Conservation (phyloP, 1,140 invertebrate species). For the Cheumatopsyche charites region DNA sequence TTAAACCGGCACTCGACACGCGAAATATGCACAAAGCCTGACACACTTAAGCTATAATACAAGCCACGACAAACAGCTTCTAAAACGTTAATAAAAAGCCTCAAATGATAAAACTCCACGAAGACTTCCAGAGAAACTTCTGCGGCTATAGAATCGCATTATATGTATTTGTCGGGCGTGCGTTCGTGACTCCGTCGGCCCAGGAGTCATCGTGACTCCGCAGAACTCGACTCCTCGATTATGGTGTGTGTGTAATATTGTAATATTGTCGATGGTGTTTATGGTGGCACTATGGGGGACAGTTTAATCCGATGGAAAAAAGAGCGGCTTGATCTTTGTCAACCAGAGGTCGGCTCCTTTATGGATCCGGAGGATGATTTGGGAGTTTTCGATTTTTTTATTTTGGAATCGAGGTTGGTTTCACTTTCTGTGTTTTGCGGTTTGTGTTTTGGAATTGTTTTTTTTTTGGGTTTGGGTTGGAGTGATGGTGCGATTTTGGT, state of each 20-base stretch:
- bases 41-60: too few relatives aligned
- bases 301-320: slow-evolving; percentile 30
- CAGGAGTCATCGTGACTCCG: slow-evolving; percentile 34
- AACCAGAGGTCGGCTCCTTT: slow-evolving; percentile 13
- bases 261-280: slow-evolving; percentile 39
- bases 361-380: background rate
- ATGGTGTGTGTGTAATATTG: background rate
- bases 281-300: slow-evolving; percentile 40
- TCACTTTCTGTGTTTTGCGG: too few relatives aligned
- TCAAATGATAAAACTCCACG: too few relatives aligned
- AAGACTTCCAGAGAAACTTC: too few relatives aligned
- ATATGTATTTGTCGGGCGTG: slow-evolving; percentile 16
- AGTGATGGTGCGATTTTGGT: too few relatives aligned
- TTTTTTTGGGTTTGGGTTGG: too few relatives aligned
- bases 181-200: slow-evolving; percentile 21
- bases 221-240: slow-evolving; percentile 20
- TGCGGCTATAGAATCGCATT: too few relatives aligned
- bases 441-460: too few relatives aligned
- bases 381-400: background rate
- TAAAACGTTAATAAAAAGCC: too few relatives aligned
- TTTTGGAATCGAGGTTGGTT: background rate
- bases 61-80: too few relatives aligned
- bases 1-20: too few relatives aligned
- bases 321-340: slow-evolving; percentile 17
- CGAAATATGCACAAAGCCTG: too few relatives aligned